These are phyloP conservation scores for Alethe castanea DNA, from an alignment of 2,113 vertebrate species.

Conservation along the genomic window DNA sequence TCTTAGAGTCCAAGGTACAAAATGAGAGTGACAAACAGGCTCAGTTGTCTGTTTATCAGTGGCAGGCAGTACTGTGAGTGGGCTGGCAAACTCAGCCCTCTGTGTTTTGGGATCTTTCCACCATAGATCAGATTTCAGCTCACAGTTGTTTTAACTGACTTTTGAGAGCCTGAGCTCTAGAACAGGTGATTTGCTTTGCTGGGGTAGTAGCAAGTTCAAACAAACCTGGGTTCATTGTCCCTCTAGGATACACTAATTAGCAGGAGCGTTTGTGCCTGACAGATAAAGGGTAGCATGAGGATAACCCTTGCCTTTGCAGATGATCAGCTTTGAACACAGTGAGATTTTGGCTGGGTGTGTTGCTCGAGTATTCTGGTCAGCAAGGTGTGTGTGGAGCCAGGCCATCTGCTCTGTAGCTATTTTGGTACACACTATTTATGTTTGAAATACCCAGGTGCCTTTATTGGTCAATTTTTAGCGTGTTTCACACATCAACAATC, in stretches of 20 bases:
- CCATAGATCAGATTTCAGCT: neutral
- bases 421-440: neutral
- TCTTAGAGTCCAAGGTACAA: neutral
- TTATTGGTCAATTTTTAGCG: neutral
- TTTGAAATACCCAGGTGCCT: slow-evolving; percentile 33
- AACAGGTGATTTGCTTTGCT: slow-evolving; percentile 13
- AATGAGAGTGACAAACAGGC: neutral
- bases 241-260: neutral
- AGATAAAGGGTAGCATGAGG: neutral
- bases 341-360: neutral
- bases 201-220: neutral
- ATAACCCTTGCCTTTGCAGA: neutral
- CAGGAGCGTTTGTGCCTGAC: neutral
- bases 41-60: neutral
- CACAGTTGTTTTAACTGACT: neutral
- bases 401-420: slow-evolving; percentile 56
- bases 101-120: neutral
- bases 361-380: slow-evolving; percentile 12
- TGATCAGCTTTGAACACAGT: neutral
- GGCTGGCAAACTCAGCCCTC: neutral
- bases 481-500: neutral
- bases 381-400: slow-evolving; percentile 31
- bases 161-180: neutral
- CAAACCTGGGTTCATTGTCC: neutral
- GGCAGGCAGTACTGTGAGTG: neutral